Percentiles rank a stretch among this genome's conserved stretches.
These are phyloP conservation scores for Danionella cerebrum DNA, from an alignment of 2,113 vertebrate genomes.

Conservation along the genomic window DNA sequence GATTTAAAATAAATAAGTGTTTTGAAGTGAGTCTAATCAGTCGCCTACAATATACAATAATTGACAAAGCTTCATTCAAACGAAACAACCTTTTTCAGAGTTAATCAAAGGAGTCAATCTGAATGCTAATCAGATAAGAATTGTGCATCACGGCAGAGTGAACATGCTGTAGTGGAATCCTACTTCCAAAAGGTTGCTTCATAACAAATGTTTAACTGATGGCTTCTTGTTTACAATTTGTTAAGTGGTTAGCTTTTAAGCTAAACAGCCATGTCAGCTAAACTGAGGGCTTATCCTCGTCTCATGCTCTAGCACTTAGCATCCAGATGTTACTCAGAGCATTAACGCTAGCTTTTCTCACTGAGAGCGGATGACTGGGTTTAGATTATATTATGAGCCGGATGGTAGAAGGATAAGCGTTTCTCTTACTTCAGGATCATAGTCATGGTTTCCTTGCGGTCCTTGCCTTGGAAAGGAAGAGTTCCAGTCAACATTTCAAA, in stretches of 20 bases:
- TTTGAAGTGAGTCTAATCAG: background rate
- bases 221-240: background rate
- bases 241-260: constrained; percentile 7
- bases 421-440: constrained; percentile 81
- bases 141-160: no score
- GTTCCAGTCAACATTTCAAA: constrained; percentile 84
- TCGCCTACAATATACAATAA: background rate
- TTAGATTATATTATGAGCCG: background rate
- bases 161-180: background rate
- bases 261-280: background rate
- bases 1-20: no score
- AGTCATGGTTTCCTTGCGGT: constrained; percentile 84
- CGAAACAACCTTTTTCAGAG: background rate
- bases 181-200: background rate
- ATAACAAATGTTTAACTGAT: background rate
- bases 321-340: background rate
- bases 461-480: constrained; percentile 80
- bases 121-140: no score
- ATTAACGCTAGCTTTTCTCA: background rate
- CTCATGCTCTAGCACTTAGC: background rate
- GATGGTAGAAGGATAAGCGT: background rate
- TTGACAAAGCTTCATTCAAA: background rate
- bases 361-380: background rate
- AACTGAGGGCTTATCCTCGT: constrained; percentile 6
- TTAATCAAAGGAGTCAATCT: background rate